Evolutionary conservation across 2,797 vertebrate species (phyloP), one percentile per base, ranked within the genome.

Genomic region (Galago senegalensis): DNA sequence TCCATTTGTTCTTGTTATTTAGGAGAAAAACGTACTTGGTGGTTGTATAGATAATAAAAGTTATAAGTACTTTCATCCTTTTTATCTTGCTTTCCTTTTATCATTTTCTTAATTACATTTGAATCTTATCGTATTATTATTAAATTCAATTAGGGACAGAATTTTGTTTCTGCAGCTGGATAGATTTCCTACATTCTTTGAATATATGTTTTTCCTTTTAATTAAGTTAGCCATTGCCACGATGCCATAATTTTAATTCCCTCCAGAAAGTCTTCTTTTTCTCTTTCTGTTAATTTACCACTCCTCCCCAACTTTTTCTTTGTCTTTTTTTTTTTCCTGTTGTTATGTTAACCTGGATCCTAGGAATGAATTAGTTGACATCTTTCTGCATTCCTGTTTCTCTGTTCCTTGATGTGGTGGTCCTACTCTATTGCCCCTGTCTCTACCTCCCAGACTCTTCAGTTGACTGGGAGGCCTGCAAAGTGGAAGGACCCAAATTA

Each of bases 61-160:
- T 98, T 98, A 93, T 97, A 93, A 95, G 86, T 96, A 90, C 98
- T 98, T 99, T 98, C 98, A 98, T 99, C 95, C 49, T 81, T 98
- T 98, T 98, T 98, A 96, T 95, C 97, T 98, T 98, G 97, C 88
- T 98, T 98, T 96, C 84, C 96, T 98, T 97, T 97, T 97, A 97
- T 98, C 96, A 97, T 98, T 98, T 98, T 65, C 94, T 97, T 98
- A 98, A 98, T 98, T 98, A 97, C 87, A 91, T 98, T 98, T 95
- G 93, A 98, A 98, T 98, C 97, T 98, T 98, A 98, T 98, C 96
- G 34, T 98, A 96, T 97, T 98, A 91, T 95, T 97, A 96, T 98
- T 98, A 90, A 97, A 97, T 98, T 98, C 97, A 98, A 97, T 98
- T 98, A 98, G 77, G 96, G 98, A 97, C 69, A 96, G 77, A 3